phyloP scores from a whole-genome alignment of 2,113 vertebrate genomes.

The Petrocephalus microphthalmus region DNA sequence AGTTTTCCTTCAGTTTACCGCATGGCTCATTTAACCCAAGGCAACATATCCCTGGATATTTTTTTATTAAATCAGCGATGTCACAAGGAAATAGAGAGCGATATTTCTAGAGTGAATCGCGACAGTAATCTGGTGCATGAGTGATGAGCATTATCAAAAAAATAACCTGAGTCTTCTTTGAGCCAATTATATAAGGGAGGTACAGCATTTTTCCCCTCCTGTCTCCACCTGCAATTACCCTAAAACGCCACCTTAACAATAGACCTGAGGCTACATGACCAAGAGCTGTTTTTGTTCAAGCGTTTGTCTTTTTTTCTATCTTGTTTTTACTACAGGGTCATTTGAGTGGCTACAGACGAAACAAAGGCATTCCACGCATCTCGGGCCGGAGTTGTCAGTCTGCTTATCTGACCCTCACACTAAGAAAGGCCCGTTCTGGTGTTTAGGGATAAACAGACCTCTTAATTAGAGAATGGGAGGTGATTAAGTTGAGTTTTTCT shows the following conservation, averaged over 20 bases:
- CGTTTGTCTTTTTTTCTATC: conserved; percentile 8
- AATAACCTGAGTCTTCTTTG: conserved; percentile 12
- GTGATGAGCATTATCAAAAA: conserved; percentile 29
- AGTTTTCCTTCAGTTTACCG: conserved; percentile 43
- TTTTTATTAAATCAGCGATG: conserved; percentile 30
- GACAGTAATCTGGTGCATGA: conserved; percentile 30
- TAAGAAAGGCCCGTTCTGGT: conserved; percentile 8
- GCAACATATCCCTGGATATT: conserved; percentile 32
- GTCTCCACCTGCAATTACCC: conserved; percentile 31
- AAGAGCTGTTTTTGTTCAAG: conserved; percentile 25
- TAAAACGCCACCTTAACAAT: conserved; percentile 28
- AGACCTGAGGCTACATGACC: conserved; percentile 21
- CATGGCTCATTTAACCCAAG: conserved; percentile 42
- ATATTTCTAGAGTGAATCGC: conserved; percentile 24
- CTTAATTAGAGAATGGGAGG: conserved; percentile 25
- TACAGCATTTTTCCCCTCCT: conserved; percentile 11
- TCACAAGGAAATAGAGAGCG: conserved; percentile 21
- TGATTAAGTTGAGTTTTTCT: conserved; percentile 27
- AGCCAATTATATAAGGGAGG: conserved; percentile 5
- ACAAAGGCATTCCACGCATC: conserved; percentile 30
- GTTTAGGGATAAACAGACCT: conserved; percentile 38
- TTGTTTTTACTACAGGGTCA: conserved; percentile 18
- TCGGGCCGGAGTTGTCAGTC: conserved; percentile 11
- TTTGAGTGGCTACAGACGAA: conserved; percentile 6
- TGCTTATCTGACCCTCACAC: conserved; percentile 8